phyloP scores from a whole-genome alignment of 2,797 vertebrate genomes.

The Rhincodon typus region DNA sequence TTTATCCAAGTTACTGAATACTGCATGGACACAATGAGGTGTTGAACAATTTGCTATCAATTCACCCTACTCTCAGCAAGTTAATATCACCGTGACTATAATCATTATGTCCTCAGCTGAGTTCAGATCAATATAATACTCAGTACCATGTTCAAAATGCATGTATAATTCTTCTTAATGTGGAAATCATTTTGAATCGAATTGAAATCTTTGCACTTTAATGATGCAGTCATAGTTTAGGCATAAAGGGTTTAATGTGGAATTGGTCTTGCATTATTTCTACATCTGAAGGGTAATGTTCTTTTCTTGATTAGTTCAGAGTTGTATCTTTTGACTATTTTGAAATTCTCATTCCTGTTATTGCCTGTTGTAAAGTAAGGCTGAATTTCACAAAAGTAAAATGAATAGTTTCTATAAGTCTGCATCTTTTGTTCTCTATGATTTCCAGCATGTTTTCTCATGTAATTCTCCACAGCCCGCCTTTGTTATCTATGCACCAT shows the following conservation, averaged over 20 bases:
- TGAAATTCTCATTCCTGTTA: no score
- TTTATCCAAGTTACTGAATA: neutral
- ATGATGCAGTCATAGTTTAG: neutral
- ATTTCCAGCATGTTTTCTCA: no score
- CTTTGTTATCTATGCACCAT: no score
- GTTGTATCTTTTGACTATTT: neutral
- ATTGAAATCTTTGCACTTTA: neutral
- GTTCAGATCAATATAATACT: slow-evolving; percentile 4
- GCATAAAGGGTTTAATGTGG: neutral
- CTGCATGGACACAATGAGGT: neutral
- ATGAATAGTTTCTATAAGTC: no score
- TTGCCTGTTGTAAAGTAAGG: no score
- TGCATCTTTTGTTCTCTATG: no score
- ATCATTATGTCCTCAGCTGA: neutral
- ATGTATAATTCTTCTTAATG: neutral
- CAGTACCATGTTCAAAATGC: neutral
- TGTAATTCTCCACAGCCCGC: no score
- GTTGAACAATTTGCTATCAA: slow-evolving; percentile 22
- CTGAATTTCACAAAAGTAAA: no score
- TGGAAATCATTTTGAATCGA: slow-evolving; percentile 7
- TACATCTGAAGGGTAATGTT: neutral
- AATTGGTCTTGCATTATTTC: neutral
- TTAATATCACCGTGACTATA: neutral
- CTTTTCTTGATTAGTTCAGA: neutral
- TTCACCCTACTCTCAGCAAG: neutral